Conservation (phyloP, 2,888 invertebrate species). For the Automeris io region DNA sequence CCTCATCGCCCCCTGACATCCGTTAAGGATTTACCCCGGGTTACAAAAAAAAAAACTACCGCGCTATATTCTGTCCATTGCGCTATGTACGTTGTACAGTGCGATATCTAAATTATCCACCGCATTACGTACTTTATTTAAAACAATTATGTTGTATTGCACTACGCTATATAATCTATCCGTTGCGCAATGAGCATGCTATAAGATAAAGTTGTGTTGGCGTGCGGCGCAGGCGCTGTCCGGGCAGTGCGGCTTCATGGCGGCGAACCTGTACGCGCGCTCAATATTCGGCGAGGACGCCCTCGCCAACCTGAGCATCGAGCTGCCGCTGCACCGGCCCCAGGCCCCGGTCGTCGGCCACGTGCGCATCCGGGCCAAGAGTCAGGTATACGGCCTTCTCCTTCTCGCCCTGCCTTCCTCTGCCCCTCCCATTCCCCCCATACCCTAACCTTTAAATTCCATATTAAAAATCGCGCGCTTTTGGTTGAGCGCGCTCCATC, state of each 20-base stretch:
- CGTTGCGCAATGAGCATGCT: no score
- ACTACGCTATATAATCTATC: no score
- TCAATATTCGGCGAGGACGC: conserved; percentile 99
- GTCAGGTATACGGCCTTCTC: conserved; percentile 81
- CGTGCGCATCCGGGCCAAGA: conserved; percentile 98
- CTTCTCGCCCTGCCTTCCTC: background rate
- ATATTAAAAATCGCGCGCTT: no score
- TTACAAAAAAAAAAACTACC: no score
- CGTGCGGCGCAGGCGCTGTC: conserved; percentile 82
- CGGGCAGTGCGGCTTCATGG: conserved; percentile 99
- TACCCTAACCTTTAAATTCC: no score
- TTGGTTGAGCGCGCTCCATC: no score
- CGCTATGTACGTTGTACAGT: no score
- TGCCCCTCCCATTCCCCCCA: background rate
- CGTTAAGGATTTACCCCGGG: no score
- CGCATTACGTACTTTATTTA: no score
- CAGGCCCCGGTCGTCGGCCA: conserved; percentile 96
- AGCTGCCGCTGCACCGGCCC: conserved; percentile 92
- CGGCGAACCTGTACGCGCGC: conserved; percentile 99
- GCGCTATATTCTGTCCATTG: no score
- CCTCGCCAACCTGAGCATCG: conserved; percentile 98
- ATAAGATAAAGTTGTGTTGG: background rate
- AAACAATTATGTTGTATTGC: background rate
- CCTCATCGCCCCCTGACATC: no score
- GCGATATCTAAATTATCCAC: no score